These are phyloP conservation scores for Syngnathus scovelli DNA, from an alignment of 2,113 vertebrate genomes.

Conservation along the genomic window DNA sequence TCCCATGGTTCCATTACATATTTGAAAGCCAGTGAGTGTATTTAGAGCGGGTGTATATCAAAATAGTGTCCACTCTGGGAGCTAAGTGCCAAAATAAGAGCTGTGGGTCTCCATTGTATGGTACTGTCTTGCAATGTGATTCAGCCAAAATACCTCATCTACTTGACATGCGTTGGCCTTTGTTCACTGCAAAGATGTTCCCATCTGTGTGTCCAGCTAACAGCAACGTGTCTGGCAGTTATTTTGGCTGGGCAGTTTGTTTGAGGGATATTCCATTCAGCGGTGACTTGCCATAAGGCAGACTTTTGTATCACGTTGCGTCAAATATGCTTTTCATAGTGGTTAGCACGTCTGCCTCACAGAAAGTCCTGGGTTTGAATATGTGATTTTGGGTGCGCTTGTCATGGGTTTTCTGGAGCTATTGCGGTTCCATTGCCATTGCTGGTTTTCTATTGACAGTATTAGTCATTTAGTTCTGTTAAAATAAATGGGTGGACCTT, in stretches of 20 bases:
- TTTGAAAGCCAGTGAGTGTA: slow-evolving; percentile 67
- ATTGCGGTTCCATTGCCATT: neutral
- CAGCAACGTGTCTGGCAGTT: neutral
- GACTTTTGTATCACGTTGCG: neutral
- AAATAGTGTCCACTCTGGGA: slow-evolving; percentile 49
- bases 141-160: slow-evolving; percentile 34
- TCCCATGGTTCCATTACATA: slow-evolving; percentile 65
- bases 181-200: slow-evolving; percentile 11
- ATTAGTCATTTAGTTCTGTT: neutral
- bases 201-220: slow-evolving; percentile 3
- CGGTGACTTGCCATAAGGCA: neutral
- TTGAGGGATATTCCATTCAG: neutral
- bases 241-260: neutral
- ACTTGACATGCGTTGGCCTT: slow-evolving; percentile 31
- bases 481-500: neutral
- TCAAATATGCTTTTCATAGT: neutral
- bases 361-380: neutral
- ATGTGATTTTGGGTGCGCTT: neutral
- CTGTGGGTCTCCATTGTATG: slow-evolving; percentile 29
- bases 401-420: neutral
- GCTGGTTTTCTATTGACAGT: neutral
- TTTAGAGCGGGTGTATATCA: slow-evolving; percentile 65
- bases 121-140: slow-evolving; percentile 46
- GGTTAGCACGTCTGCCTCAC: neutral
- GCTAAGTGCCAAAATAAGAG: slow-evolving; percentile 48